phyloP scores from a whole-genome alignment of 2,113 vertebrate genomes.

The Tyrannus savana region DNA sequence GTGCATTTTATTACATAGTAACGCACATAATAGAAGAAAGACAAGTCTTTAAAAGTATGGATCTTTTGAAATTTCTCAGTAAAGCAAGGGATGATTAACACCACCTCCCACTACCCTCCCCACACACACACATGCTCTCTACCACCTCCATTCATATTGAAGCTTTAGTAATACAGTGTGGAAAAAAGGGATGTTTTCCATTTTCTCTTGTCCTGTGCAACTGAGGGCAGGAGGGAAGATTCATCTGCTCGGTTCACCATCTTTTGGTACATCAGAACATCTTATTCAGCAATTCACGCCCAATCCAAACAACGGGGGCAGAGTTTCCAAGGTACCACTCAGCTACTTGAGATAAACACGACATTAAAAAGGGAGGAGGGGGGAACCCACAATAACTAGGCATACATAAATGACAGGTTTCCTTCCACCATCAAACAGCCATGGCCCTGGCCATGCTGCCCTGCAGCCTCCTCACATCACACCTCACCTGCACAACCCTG shows the following conservation, averaged over 20 bases:
- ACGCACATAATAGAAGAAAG: background rate
- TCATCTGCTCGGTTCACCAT: background rate
- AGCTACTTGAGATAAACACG: background rate
- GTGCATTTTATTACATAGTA: background rate
- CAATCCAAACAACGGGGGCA: conserved; percentile 6
- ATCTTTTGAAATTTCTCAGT: background rate
- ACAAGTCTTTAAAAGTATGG: background rate
- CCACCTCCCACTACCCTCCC: background rate
- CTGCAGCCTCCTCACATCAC: background rate
- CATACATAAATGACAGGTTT: background rate
- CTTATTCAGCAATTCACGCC: background rate
- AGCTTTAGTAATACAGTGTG: background rate
- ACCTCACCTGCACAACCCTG: background rate
- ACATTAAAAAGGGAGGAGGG: background rate
- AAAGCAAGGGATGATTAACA: background rate
- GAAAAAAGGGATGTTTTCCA: background rate
- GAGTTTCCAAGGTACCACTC: conserved; percentile 44
- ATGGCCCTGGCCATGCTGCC: background rate
- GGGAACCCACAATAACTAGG: background rate
- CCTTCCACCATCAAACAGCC: background rate
- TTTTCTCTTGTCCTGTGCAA: background rate
- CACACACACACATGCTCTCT: background rate
- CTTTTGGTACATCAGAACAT: background rate
- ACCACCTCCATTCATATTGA: background rate
- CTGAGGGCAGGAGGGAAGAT: background rate